Percentiles rank a stretch among this genome's conserved stretches.
Evolutionary conservation across 2,797 vertebrate genomes (phyloP).

Genomic region (Rhincodon typus): DNA sequence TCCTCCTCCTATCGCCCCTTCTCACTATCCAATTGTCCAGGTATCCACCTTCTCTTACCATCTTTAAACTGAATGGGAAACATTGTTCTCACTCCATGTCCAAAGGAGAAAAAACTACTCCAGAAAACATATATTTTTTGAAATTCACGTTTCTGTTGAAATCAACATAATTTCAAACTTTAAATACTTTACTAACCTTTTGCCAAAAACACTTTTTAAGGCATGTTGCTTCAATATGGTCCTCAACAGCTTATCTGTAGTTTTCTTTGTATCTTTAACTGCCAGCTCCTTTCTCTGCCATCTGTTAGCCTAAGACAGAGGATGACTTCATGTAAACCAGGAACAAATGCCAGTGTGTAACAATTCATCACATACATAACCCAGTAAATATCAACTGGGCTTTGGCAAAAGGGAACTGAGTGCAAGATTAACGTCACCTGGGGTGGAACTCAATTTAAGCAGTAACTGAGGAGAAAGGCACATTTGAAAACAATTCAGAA

Average conservation of each 20-base stretch:
- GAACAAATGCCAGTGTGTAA: background rate
- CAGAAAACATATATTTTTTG: background rate
- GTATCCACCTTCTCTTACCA: background rate
- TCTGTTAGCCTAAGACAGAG: slow-evolving; percentile 67
- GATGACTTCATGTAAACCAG: slow-evolving; percentile 2
- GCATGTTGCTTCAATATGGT: slow-evolving; percentile 88
- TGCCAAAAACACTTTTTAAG: slow-evolving; percentile 75
- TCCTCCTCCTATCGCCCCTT: background rate
- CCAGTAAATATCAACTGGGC: background rate
- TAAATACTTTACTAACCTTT: slow-evolving; percentile 50
- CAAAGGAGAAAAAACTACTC: background rate
- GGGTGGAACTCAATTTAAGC: background rate
- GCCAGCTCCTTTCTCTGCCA: slow-evolving; percentile 81
- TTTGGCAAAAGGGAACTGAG: background rate
- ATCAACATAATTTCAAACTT: background rate
- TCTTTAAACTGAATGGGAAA: background rate
- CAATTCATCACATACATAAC: background rate
- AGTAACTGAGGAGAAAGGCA: background rate
- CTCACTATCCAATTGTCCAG: background rate
- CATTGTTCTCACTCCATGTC: background rate
- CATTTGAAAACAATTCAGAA: background rate
- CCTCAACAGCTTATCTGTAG: slow-evolving; percentile 81
- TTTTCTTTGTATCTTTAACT: slow-evolving; percentile 71
- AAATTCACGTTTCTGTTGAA: background rate
- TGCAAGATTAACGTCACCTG: background rate